These are phyloP conservation scores for Troglohyphantes excavatus DNA, from an alignment of 2,888 invertebrate genomes.

Conservation along the genomic window DNA sequence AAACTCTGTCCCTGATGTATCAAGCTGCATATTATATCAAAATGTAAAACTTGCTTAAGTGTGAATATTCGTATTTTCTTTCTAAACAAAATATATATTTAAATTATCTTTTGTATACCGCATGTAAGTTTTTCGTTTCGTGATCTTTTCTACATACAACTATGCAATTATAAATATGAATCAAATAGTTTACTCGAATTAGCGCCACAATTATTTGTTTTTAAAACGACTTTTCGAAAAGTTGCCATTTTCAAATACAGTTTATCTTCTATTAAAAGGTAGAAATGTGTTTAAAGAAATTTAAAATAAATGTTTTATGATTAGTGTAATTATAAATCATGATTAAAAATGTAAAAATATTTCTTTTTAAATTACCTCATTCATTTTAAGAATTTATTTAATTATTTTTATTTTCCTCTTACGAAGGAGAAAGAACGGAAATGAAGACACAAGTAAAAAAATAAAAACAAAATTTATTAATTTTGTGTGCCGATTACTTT, in stretches of 20 bases:
- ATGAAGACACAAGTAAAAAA: neutral
- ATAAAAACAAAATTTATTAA: neutral
- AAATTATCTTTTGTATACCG: neutral
- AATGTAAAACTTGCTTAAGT: too few relatives aligned
- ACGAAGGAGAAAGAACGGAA: neutral
- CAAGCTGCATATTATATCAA: neutral
- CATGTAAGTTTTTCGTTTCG: neutral
- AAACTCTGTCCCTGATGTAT: neutral
- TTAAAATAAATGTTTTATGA: too few relatives aligned
- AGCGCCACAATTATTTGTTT: neutral
- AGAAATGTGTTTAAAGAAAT: too few relatives aligned
- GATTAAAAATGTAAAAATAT: too few relatives aligned
- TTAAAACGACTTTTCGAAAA: neutral
- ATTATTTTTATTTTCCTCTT: too few relatives aligned
- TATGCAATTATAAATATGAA: neutral
- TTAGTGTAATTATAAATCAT: too few relatives aligned
- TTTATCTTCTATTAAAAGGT: too few relatives aligned
- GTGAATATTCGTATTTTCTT: too few relatives aligned
- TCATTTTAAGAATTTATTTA: too few relatives aligned
- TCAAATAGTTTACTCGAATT: neutral
- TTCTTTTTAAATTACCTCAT: too few relatives aligned
- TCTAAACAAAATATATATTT: neutral
- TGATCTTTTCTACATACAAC: neutral
- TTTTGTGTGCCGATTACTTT: neutral
- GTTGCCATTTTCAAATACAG: neutral